phyloP scores from a whole-genome alignment of 2,888 invertebrate species.

The Anthophora plumipes region DNA sequence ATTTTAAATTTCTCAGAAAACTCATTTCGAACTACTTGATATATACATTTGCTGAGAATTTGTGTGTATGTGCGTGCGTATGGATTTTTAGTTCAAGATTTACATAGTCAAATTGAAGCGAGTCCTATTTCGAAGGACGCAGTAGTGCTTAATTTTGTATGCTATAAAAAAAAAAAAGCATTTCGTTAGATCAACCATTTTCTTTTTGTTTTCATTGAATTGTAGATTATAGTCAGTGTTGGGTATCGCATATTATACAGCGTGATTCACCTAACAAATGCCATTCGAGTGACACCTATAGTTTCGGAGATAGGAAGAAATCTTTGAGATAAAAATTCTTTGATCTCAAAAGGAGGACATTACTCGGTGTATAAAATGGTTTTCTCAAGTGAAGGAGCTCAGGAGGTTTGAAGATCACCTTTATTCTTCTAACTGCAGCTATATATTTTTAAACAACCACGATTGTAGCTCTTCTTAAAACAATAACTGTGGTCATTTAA shows the following conservation, averaged over 20 bases:
- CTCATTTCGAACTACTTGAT: background rate
- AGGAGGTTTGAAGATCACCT: too few species aligned
- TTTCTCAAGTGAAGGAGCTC: too few species aligned
- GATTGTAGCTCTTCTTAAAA: too few species aligned
- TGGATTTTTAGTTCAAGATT: slow-evolving; percentile 45
- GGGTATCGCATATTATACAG: slow-evolving; percentile 45
- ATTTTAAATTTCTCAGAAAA: background rate
- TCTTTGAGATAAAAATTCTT: too few species aligned
- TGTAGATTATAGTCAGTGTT: slow-evolving; percentile 63
- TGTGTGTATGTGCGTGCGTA: slow-evolving; percentile 56
- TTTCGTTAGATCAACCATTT: slow-evolving; percentile 62
- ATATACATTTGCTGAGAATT: slow-evolving; percentile 1
- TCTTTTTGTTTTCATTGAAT: slow-evolving; percentile 40
- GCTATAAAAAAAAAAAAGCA: slow-evolving; percentile 56
- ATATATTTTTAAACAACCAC: too few species aligned
- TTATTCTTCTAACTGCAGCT: too few species aligned
- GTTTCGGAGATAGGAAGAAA: too few species aligned
- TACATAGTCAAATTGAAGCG: slow-evolving; percentile 30
- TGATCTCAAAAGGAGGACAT: too few species aligned
- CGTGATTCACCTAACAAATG: background rate
- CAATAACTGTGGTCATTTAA: too few species aligned
- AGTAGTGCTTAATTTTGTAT: slow-evolving; percentile 65
- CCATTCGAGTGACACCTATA: too few species aligned
- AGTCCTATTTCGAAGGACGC: slow-evolving; percentile 31
- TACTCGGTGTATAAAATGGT: too few species aligned